These are phyloP conservation scores for Pseudolaguvia tuberculata DNA, from an alignment of 2,113 vertebrate species.

Conservation along the genomic window DNA sequence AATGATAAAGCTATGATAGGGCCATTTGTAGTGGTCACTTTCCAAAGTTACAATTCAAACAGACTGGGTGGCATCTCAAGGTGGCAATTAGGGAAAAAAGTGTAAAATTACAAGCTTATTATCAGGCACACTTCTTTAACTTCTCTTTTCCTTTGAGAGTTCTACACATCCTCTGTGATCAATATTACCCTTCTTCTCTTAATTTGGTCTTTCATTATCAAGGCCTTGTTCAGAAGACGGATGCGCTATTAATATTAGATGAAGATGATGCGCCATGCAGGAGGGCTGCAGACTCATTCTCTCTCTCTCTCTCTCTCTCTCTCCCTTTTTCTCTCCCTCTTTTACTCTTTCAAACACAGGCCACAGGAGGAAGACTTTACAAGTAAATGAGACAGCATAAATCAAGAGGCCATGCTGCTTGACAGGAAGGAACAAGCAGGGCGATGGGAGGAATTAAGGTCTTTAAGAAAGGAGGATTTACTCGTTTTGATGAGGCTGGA, in stretches of 20 bases:
- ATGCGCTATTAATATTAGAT: constrained; percentile 69
- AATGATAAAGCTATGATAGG: neutral
- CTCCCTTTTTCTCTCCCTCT: neutral
- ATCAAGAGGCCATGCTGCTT: constrained; percentile 26
- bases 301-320: constrained; percentile 13
- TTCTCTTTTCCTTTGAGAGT: constrained; percentile 2
- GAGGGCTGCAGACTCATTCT: constrained; percentile 52
- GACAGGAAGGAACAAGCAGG: constrained; percentile 7
- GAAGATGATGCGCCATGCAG: constrained; percentile 61
- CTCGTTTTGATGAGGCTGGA: constrained; percentile 1
- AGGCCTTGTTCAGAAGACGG: constrained; percentile 62
- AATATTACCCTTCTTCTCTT: constrained; percentile 61
- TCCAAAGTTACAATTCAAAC: too few relatives aligned
- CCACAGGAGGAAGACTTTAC: constrained; percentile 34
- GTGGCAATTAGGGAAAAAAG: neutral
- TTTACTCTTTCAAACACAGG: constrained; percentile 32
- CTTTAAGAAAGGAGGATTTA: neutral
- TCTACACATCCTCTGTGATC: constrained; percentile 52
- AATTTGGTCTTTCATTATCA: constrained; percentile 67
- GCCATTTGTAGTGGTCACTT: neutral
- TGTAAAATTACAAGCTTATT: neutral
- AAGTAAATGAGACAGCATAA: constrained; percentile 51
- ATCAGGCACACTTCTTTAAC: constrained; percentile 4
- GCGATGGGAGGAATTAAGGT: constrained; percentile 37
- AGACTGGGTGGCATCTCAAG: neutral